Evolutionary conservation across 2,888 invertebrate species (phyloP).

Genomic region (Anoncus sp.): DNA sequence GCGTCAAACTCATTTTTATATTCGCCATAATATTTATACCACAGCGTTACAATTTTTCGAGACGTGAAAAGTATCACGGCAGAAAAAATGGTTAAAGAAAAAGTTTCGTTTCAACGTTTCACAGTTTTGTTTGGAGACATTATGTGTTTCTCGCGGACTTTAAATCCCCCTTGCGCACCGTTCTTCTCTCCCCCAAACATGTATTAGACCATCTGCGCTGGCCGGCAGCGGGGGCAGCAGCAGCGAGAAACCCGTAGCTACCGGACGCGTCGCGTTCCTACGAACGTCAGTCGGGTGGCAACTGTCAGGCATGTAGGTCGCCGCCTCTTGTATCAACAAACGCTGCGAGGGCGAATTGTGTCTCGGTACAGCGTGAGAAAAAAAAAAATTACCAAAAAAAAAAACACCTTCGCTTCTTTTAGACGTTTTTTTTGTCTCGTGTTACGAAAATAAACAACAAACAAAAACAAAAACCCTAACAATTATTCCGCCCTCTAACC

Average conservation of each 20-base stretch:
- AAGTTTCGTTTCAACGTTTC: too few relatives aligned
- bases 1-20: background rate
- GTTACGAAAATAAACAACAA: conserved; percentile 23
- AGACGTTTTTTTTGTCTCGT: conserved; percentile 57
- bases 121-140: too few relatives aligned
- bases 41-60: too few relatives aligned
- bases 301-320: conserved; percentile 75
- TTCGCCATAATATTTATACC: background rate
- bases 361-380: conserved; percentile 51
- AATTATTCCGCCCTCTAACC: too few relatives aligned
- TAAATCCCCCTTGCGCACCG: too few relatives aligned
- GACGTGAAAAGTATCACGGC: too few relatives aligned
- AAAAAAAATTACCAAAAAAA: conserved; percentile 25
- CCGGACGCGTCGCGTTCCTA: conserved; percentile 52
- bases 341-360: conserved; percentile 58
- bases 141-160: too few relatives aligned
- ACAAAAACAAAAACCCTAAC: background rate
- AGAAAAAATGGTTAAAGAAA: too few relatives aligned
- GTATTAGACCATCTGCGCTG: conserved; percentile 32
- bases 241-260: conserved; percentile 39
- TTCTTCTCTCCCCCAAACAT: background rate
- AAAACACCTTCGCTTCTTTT: conserved; percentile 32
- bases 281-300: conserved; percentile 81
- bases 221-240: conserved; percentile 34
- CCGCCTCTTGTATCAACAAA: conserved; percentile 51